These are phyloP conservation scores for Pyxicephalus adspersus DNA, from an alignment of 2,113 vertebrate species.

Conservation along the genomic window DNA sequence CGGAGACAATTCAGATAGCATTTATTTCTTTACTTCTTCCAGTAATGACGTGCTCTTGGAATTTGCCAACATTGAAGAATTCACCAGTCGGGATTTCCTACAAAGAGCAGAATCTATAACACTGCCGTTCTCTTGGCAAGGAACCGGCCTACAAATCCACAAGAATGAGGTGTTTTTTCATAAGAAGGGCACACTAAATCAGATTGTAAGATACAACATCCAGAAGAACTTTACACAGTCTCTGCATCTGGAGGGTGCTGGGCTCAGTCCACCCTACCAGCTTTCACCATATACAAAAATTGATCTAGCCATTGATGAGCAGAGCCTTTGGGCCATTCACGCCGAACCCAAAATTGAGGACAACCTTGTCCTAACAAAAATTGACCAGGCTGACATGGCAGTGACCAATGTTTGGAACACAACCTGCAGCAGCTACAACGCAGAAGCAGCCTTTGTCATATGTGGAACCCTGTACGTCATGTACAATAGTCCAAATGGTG, in stretches of 20 bases:
- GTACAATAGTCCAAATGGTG: slow-evolving; percentile 80
- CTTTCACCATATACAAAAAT: slow-evolving; percentile 83
- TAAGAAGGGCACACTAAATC: slow-evolving; percentile 79
- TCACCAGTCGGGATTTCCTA: slow-evolving; percentile 71
- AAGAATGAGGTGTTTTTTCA: slow-evolving; percentile 89
- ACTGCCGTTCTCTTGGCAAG: slow-evolving; percentile 84
- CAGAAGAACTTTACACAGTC: slow-evolving; percentile 75
- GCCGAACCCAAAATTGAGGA: slow-evolving; percentile 78
- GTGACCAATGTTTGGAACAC: slow-evolving; percentile 88
- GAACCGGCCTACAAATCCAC: slow-evolving; percentile 84
- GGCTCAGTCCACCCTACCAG: slow-evolving; percentile 79
- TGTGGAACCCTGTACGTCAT: slow-evolving; percentile 91
- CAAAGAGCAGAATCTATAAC: slow-evolving; percentile 67
- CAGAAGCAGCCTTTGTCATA: slow-evolving; percentile 87
- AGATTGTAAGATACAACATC: slow-evolving; percentile 88
- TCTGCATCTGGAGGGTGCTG: slow-evolving; percentile 82
- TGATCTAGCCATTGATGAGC: slow-evolving; percentile 88
- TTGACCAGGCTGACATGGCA: slow-evolving; percentile 75
- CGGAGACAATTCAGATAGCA: slow-evolving; percentile 69
- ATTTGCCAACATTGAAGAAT: slow-evolving; percentile 79
- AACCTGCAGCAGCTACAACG: slow-evolving; percentile 79
- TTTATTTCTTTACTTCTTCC: slow-evolving; percentile 85
- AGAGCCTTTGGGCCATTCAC: slow-evolving; percentile 91
- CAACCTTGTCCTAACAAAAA: slow-evolving; percentile 87
- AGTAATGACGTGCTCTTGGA: slow-evolving; percentile 79